Evolutionary conservation across 1,140 invertebrate genomes (phyloP).

Genomic region (Telenomus remus): DNA sequence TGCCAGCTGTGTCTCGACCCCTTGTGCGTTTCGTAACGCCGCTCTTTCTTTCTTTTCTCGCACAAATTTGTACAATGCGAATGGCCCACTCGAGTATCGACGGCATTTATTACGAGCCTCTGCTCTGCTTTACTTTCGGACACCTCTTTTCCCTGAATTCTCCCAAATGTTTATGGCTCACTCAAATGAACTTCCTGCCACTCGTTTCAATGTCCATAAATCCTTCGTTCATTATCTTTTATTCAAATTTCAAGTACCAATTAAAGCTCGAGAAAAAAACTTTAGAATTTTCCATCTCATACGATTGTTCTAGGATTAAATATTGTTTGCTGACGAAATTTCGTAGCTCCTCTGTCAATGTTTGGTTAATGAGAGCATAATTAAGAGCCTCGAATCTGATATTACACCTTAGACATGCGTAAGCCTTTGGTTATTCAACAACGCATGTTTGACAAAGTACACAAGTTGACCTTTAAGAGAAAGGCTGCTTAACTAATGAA

Average conservation of each 20-base stretch:
- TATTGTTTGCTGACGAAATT: too few relatives aligned
- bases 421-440: slow-evolving; percentile 42
- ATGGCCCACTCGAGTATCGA: slow-evolving; percentile 43
- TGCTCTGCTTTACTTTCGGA: slow-evolving; percentile 38
- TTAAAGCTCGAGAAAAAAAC: too few relatives aligned
- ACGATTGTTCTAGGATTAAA: too few relatives aligned
- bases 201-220: too few relatives aligned
- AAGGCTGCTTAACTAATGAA: slow-evolving; percentile 43
- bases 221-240: too few relatives aligned
- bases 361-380: neutral
- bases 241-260: too few relatives aligned
- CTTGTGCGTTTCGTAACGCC: slow-evolving; percentile 44
- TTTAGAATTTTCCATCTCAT: too few relatives aligned
- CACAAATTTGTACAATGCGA: slow-evolving; percentile 40
- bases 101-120: slow-evolving; percentile 28
- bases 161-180: neutral
- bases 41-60: slow-evolving; percentile 51
- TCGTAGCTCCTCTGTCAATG: neutral
- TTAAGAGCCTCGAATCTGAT: slow-evolving; percentile 15
- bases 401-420: slow-evolving; percentile 47
- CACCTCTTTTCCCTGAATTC: neutral
- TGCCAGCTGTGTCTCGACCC: slow-evolving; percentile 51
- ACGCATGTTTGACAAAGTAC: slow-evolving; percentile 25
- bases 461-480: slow-evolving; percentile 21
- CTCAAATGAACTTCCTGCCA: too few relatives aligned